A percentile compares a stretch with the other conserved stretches of the same genome.
phyloP scores from a whole-genome alignment of 2,888 invertebrate species.

The Gari tellinella region DNA sequence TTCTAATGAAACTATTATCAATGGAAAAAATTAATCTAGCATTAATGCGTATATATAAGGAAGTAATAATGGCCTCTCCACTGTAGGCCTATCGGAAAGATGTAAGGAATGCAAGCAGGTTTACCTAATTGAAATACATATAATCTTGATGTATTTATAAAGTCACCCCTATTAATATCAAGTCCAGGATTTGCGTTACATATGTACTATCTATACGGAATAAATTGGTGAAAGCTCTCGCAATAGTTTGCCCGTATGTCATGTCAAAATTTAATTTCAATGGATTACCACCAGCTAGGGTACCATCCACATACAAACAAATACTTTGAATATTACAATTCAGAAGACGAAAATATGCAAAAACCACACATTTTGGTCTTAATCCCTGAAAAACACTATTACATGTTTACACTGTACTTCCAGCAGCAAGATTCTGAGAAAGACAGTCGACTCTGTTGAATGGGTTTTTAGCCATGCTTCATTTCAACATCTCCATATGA shows the following conservation, averaged over 20 bases:
- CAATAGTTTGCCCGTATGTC: slow-evolving; percentile 18
- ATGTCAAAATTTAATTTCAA: slow-evolving; percentile 40
- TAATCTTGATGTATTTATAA: too few species aligned
- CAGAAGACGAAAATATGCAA: slow-evolving; percentile 43
- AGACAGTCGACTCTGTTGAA: slow-evolving; percentile 36
- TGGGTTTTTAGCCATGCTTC: slow-evolving; percentile 43
- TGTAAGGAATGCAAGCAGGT: too few species aligned
- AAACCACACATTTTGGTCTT: slow-evolving; percentile 32
- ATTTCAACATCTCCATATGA: slow-evolving; percentile 49
- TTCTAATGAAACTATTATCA: too few species aligned
- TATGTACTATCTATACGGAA: slow-evolving; percentile 3
- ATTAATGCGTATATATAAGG: too few species aligned
- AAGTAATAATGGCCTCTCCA: too few species aligned
- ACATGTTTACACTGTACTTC: slow-evolving; percentile 45
- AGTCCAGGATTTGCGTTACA: slow-evolving; percentile 37
- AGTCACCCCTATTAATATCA: slow-evolving; percentile 31
- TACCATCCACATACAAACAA: slow-evolving; percentile 40
- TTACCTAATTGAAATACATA: too few species aligned
- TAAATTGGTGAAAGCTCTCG: slow-evolving; percentile 36
- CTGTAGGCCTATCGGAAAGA: too few species aligned
- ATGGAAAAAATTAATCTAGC: too few species aligned
- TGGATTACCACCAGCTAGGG: slow-evolving; percentile 43
- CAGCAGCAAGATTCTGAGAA: slow-evolving; percentile 36
- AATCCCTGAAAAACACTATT: slow-evolving; percentile 49
- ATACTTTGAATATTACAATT: slow-evolving; percentile 39